Percentiles rank a stretch among this genome's conserved stretches.
Conservation (phyloP, 2,113 vertebrate genomes). For the Malurus alboscapulatus region DNA sequence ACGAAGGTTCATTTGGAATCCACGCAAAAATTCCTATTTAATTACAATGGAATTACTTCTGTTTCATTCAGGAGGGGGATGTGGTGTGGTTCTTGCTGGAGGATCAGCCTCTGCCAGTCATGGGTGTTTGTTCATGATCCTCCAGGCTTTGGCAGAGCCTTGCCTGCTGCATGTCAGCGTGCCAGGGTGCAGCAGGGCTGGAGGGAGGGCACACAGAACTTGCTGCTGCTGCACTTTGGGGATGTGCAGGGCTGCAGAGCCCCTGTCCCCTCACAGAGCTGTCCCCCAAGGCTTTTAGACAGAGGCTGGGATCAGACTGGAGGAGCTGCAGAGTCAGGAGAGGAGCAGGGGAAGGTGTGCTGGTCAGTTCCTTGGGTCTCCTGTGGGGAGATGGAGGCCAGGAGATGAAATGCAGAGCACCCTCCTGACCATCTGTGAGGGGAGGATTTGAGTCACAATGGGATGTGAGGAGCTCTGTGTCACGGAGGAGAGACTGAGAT, state of each 20-base stretch:
- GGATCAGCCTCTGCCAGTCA: not conserved
- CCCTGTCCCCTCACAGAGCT: rapidly evolving
- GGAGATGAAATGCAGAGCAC: not conserved
- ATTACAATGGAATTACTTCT: slow-evolving; percentile 54
- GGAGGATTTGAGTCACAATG: not conserved
- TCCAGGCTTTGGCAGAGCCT: not conserved
- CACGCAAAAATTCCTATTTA: slow-evolving; percentile 48
- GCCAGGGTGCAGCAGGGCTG: not conserved
- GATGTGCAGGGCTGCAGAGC: not conserved
- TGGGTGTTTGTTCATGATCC: not conserved
- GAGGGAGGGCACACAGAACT: not conserved
- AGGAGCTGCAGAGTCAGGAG: not conserved
- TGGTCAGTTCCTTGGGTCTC: not conserved
- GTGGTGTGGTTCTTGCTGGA: not conserved
- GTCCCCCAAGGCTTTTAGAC: too few species aligned
- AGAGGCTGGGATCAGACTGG: too few species aligned
- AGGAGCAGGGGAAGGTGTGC: not conserved
- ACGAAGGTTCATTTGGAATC: slow-evolving; percentile 68
- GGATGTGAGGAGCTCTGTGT: not conserved
- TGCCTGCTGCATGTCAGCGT: not conserved
- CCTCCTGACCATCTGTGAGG: not conserved
- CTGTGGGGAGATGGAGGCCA: not conserved
- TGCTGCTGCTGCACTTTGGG: rapidly evolving
- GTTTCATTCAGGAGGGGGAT: not conserved
- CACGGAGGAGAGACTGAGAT: not conserved